phyloP scores from a whole-genome alignment of 2,888 invertebrate species.

The Latrodectus hesperus region DNA sequence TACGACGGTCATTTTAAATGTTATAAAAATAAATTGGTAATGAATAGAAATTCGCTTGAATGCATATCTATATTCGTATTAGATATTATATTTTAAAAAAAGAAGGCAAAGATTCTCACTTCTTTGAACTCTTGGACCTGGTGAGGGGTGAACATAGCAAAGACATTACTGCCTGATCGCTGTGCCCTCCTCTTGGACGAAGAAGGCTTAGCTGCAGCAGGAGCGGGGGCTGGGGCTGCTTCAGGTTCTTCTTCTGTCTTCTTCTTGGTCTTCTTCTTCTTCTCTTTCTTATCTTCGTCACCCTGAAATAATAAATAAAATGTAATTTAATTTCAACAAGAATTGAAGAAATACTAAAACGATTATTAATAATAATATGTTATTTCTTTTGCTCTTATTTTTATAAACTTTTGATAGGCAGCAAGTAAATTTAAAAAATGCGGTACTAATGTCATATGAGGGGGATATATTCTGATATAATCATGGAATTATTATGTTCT shows the following conservation, averaged over 20 bases:
- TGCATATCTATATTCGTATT: not conserved
- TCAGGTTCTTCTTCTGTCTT: conserved; percentile 38
- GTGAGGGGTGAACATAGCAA: conserved; percentile 97
- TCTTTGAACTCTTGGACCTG: conserved; percentile 98
- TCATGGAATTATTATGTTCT: too few species aligned
- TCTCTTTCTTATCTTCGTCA: conserved; percentile 70
- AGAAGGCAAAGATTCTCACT: conserved; percentile 77
- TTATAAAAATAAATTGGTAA: not conserved
- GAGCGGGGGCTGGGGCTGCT: conserved; percentile 80
- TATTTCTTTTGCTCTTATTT: too few species aligned
- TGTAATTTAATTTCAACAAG: too few species aligned
- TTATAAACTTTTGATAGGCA: too few species aligned
- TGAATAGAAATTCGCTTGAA: not conserved
- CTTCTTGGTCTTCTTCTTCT: conserved; percentile 70
- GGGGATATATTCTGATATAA: too few species aligned
- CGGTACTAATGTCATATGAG: too few species aligned
- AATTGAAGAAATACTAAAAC: too few species aligned
- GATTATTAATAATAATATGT: too few species aligned
- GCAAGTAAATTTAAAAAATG: too few species aligned
- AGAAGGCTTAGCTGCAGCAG: conserved; percentile 77
- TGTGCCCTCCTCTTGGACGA: conserved; percentile 81
- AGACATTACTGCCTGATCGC: conserved; percentile 88
- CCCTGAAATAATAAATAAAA: conserved; percentile 41
- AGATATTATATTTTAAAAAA: not conserved
- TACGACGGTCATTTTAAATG: not conserved